Conservation (phyloP, 2,888 invertebrate species). For the Melipona beecheii region DNA sequence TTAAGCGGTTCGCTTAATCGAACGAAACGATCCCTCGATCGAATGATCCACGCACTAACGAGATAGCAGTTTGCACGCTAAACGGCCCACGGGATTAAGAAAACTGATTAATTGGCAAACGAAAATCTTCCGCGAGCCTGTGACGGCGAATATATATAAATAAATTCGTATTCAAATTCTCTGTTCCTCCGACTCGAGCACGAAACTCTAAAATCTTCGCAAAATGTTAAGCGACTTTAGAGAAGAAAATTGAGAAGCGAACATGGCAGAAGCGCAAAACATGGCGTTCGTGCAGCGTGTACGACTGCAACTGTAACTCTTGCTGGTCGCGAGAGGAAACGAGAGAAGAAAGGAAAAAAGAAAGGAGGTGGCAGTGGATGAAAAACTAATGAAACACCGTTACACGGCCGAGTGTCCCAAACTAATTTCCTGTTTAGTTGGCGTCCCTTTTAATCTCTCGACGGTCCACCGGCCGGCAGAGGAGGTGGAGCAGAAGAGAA, state of each 20-base stretch:
- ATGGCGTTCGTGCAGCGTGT: background rate
- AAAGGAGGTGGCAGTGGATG: background rate
- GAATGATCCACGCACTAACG: background rate
- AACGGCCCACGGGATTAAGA: background rate
- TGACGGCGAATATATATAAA: too few species aligned
- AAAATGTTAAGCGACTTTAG: too few species aligned
- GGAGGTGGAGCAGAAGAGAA: too few species aligned
- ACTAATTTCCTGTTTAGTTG: constrained; percentile 62
- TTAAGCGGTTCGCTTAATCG: constrained; percentile 47
- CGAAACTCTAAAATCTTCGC: background rate
- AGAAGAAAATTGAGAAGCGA: background rate
- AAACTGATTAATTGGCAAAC: background rate
- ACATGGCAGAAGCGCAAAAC: background rate
- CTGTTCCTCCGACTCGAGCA: too few species aligned
- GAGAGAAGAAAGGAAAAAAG: background rate
- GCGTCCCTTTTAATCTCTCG: constrained; percentile 49
- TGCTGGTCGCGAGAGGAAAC: constrained; percentile 2
- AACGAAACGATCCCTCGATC: constrained; percentile 40
- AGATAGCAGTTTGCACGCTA: background rate
- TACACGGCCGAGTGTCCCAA: constrained; percentile 24
- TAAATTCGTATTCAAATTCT: too few species aligned
- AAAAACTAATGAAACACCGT: constrained; percentile 47
- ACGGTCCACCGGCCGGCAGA: constrained; percentile 23
- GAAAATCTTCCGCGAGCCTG: background rate
- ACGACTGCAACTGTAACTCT: background rate